Evolutionary conservation across 2,113 vertebrate species (phyloP).

Genomic region (Apteryx owenii): DNA sequence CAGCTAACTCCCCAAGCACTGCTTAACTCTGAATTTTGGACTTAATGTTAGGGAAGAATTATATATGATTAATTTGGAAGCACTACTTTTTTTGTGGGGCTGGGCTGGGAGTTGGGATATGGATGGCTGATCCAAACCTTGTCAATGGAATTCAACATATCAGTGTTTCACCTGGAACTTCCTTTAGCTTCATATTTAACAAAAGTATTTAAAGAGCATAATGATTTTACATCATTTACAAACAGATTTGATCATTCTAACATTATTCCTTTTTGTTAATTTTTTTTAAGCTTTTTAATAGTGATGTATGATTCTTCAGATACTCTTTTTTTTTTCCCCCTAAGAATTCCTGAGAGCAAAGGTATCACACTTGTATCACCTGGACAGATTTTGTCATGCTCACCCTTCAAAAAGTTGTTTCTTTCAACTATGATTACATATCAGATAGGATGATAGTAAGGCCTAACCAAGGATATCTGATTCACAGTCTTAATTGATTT

Average conservation of each 20-base stretch:
- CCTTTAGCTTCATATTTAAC: background rate
- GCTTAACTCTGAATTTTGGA: background rate
- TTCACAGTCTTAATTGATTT: background rate
- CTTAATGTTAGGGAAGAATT: background rate
- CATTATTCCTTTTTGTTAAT: background rate
- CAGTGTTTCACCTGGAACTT: background rate
- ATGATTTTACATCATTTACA: background rate
- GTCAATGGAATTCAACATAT: background rate
- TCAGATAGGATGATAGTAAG: background rate
- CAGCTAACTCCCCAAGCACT: background rate
- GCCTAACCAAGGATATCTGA: background rate
- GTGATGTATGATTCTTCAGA: background rate
- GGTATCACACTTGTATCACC: background rate
- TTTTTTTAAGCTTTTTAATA: background rate
- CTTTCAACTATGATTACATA: background rate
- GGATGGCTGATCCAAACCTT: background rate
- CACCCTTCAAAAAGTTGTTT: background rate
- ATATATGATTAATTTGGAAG: background rate
- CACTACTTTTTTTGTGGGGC: background rate
- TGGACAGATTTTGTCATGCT: background rate
- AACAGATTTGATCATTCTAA: background rate
- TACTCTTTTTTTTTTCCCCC: background rate
- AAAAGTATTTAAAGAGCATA: background rate
- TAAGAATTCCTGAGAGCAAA: background rate
- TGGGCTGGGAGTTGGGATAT: rapidly evolving